These are phyloP conservation scores for Halcyon chelicuti DNA, from an alignment of 2,797 vertebrate genomes.

Conservation along the genomic window DNA sequence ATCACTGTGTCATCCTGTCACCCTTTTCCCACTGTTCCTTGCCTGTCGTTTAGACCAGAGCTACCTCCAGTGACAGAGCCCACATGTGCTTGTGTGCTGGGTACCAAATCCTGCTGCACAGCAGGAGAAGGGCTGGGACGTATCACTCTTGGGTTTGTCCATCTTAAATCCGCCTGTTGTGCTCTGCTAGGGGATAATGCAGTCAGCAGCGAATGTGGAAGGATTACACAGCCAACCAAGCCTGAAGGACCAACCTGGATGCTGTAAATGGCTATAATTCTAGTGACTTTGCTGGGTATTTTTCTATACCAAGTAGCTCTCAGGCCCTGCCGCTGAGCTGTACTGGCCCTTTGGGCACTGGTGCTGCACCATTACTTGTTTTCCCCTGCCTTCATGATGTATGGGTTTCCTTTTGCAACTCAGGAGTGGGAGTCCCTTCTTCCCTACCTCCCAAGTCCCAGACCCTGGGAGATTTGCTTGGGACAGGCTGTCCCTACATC, in stretches of 20 bases:
- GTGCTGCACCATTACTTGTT: neutral
- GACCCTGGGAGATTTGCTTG: neutral
- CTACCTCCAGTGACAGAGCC: neutral
- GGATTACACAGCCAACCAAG: neutral
- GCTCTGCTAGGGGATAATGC: neutral
- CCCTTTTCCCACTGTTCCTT: neutral
- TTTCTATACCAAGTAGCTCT: neutral
- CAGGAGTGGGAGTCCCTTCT: neutral
- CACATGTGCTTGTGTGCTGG: neutral
- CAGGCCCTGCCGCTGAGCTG: neutral
- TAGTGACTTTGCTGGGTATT: neutral
- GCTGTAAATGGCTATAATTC: neutral
- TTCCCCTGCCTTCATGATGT: neutral
- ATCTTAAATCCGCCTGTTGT: neutral
- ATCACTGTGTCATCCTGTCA: neutral
- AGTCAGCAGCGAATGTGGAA: fast-evolving
- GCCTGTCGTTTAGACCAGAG: neutral
- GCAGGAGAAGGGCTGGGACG: neutral
- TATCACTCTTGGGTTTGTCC: neutral
- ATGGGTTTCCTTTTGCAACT: neutral
- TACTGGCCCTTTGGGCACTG: neutral
- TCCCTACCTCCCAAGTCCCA: neutral
- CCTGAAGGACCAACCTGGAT: neutral
- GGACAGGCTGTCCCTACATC: neutral
- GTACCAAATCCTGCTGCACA: neutral